Base-by-base conservation (phyloP, 2,888 invertebrate genomes). In the Caradrina kadenii region DNA sequence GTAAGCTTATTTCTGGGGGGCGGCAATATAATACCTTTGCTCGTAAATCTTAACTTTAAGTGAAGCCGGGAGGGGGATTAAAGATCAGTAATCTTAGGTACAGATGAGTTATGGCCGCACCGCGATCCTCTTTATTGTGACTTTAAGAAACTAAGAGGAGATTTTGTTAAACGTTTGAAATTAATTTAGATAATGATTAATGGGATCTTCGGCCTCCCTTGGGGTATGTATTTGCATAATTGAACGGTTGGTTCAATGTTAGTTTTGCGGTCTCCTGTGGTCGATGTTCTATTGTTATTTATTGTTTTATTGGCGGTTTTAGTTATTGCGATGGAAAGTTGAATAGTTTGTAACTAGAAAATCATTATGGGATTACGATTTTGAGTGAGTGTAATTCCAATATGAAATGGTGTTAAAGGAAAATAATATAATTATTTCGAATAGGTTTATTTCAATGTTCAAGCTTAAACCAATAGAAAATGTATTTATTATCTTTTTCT, bases 31-130 rank as follows among this genome's bases (percentile, higher is more conserved):
- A 97, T 97, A 96, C 97, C 96, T 94, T 92, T 92, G 81, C 96
- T 92, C 96, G 96, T 97, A 97, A 97, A 97, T 97, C 97, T 97
- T 96, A 97, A 97, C 96, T 97, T 97, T 97, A 96, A 96, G 96
- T 96, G 96, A 96, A 96, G 93, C 95, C 92, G 91, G 88, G 96
- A 94, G 96, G 96, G 96, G 97, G 97, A 97, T 97, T 97, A 97
- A 97, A 97, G 97, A 97, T 97, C 97, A 97, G 97, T 97, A 97
- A 97, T 97, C 97, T 97, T 96, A 96, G 96, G 96, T 89, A 95
- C 96, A 94, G 96, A 97, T 97, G 97, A 97, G 96, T 97, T 97
- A 97, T 97, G 96, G 96, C 95, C 96, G 87, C 88, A 86, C 90
- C 90, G 88, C 91, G 92, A 93, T 93, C 94, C 95, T 93, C 95